phyloP scores from a whole-genome alignment of 2,888 invertebrate genomes.

The Acanthosepion esculentum region DNA sequence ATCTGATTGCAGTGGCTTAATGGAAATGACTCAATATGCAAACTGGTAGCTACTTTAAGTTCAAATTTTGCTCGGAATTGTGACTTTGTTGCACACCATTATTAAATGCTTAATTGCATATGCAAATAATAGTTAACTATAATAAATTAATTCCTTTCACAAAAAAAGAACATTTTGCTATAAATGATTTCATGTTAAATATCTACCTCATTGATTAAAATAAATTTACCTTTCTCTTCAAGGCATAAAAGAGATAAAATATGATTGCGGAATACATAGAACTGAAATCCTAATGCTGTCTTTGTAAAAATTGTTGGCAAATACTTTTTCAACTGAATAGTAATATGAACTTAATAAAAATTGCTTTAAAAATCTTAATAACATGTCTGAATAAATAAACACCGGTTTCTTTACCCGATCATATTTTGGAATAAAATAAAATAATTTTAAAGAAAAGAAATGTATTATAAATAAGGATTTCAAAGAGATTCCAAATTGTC shows the following conservation, averaged over 20 bases:
- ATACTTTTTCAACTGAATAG: not conserved
- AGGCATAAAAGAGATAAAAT: not conserved
- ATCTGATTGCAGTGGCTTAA: not conserved
- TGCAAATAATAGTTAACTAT: not conserved
- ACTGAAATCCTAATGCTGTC: not conserved
- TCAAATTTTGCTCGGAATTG: not conserved
- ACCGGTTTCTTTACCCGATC: not conserved
- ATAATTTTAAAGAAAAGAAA: not conserved
- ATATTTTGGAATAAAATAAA: not conserved
- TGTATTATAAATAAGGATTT: conserved; percentile 10
- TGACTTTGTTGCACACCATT: not conserved
- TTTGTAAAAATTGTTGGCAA: not conserved
- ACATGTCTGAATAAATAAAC: conserved; percentile 13
- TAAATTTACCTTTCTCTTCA: not conserved
- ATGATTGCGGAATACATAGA: not conserved
- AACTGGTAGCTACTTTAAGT: not conserved
- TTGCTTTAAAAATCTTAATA: not conserved
- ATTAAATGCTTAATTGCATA: not conserved
- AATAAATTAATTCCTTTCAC: not conserved
- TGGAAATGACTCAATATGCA: not conserved
- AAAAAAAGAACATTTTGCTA: not conserved
- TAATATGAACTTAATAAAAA: not conserved
- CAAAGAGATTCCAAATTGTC: not conserved
- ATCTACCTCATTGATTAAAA: not conserved
- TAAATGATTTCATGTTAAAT: not conserved